phyloP scores from a whole-genome alignment of 2,797 vertebrate genomes.

The Tympanoctomys barrerae region DNA sequence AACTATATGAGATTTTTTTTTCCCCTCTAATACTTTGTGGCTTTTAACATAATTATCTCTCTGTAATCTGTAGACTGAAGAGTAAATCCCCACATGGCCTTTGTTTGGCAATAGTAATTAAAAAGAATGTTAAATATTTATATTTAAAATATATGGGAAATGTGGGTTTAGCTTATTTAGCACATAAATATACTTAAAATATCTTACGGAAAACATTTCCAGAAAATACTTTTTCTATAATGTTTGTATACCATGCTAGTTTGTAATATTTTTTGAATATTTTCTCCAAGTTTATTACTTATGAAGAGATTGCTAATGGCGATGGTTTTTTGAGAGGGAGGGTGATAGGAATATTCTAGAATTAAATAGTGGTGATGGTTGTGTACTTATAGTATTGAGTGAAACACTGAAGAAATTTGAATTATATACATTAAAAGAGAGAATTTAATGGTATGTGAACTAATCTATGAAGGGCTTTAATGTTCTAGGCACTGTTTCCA shows the following conservation, averaged over 20 bases:
- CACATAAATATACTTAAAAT: slow-evolving; percentile 49
- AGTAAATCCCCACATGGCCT: slow-evolving; percentile 55
- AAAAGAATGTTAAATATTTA: slow-evolving; percentile 63
- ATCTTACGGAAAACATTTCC: slow-evolving; percentile 14
- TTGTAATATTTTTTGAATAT: slow-evolving; percentile 59
- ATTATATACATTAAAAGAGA: neutral
- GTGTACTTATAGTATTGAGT: slow-evolving; percentile 29
- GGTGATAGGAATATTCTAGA: neutral
- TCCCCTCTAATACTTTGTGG: neutral
- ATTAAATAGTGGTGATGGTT: neutral
- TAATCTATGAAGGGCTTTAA: slow-evolving; percentile 31
- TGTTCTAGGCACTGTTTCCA: neutral
- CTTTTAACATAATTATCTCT: slow-evolving; percentile 39
- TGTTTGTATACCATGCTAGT: neutral
- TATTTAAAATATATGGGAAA: slow-evolving; percentile 60
- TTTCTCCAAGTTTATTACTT: slow-evolving; percentile 42
- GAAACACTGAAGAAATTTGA: slow-evolving; percentile 18
- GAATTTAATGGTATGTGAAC: slow-evolving; percentile 20
- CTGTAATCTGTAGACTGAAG: slow-evolving; percentile 48
- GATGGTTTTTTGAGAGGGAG: slow-evolving; percentile 1
- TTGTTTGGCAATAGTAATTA: slow-evolving; percentile 41
- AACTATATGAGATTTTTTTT: neutral
- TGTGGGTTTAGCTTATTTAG: slow-evolving; percentile 36
- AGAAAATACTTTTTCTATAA: neutral
- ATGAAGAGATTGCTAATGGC: slow-evolving; percentile 9